These are phyloP conservation scores for Mesitornis unicolor DNA, from an alignment of 2,113 vertebrate genomes.

Conservation along the genomic window DNA sequence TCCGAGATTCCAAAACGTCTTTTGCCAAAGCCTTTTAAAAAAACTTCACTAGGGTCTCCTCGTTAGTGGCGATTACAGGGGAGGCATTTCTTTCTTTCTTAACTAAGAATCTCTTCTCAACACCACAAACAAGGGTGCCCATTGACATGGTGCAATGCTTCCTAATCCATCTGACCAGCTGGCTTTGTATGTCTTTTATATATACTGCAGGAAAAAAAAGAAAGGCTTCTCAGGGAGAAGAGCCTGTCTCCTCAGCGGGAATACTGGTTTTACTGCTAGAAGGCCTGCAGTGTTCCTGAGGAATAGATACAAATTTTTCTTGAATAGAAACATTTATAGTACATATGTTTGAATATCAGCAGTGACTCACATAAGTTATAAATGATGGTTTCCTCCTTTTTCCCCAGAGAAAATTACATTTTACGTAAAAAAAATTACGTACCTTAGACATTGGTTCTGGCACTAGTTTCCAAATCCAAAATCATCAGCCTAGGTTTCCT, in stretches of 20 bases:
- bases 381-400: neutral
- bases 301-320: neutral
- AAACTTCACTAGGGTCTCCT: conserved; percentile 47
- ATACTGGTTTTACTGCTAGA: neutral
- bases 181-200: conserved; percentile 22
- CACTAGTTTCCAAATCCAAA: neutral
- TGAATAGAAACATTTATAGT: neutral
- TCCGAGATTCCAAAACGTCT: conserved; percentile 12
- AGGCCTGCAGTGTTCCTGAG: neutral
- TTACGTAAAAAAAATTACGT: too few relatives aligned
- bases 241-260: neutral
- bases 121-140: conserved; percentile 54
- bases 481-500: neutral
- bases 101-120: conserved; percentile 15
- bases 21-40: conserved; percentile 58
- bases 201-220: neutral
- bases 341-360: neutral
- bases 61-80: conserved; percentile 51
- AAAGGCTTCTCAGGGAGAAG: neutral
- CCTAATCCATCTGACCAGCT: conserved; percentile 49
- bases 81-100: conserved; percentile 42
- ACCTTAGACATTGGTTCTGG: neutral
- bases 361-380: neutral
- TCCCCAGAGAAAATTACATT: neutral
- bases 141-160: conserved; percentile 8